Evolutionary conservation across 2,888 invertebrate genomes (phyloP).

Genomic region (Nomada fucata): DNA sequence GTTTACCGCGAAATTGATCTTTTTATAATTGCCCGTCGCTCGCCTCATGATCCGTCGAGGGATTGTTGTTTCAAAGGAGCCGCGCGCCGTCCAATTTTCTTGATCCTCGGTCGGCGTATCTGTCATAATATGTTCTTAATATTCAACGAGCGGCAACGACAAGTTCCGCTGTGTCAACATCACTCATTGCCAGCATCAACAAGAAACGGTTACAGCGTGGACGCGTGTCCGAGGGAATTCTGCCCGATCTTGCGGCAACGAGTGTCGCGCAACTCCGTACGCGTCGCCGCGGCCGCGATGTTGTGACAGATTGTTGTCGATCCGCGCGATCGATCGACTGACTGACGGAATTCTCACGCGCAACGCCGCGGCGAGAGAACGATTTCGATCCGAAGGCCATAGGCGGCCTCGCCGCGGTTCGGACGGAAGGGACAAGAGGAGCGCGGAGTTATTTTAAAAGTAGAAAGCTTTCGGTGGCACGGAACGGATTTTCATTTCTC

Average conservation of each 20-base stretch:
- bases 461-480: slow-evolving; percentile 2
- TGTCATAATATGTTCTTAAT: slow-evolving; percentile 67
- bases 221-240: slow-evolving; percentile 60
- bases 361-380: too few species aligned
- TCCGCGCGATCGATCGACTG: too few species aligned
- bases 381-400: too few species aligned
- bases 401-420: too few species aligned
- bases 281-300: too few species aligned
- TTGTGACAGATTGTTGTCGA: too few species aligned
- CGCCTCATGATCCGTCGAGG: slow-evolving; percentile 34
- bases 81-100: slow-evolving; percentile 24
- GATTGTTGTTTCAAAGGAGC: slow-evolving; percentile 25
- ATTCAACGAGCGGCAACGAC: slow-evolving; percentile 55
- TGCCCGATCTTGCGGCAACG: slow-evolving; percentile 41
- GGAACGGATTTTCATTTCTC: slow-evolving; percentile 57
- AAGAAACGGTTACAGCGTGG: slow-evolving; percentile 65
- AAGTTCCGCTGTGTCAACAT: slow-evolving; percentile 76
- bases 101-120: slow-evolving; percentile 39
- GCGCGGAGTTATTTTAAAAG: slow-evolving; percentile 19
- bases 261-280: background rate
- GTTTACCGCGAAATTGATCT: slow-evolving; percentile 40
- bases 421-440: background rate
- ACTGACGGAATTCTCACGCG: too few species aligned
- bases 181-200: slow-evolving; percentile 78
- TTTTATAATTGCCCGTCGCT: slow-evolving; percentile 54